A percentile compares a stretch with the other conserved stretches of the same genome.
Conservation (phyloP, 1,140 invertebrate species). For the Tetramorium simillimum region DNA sequence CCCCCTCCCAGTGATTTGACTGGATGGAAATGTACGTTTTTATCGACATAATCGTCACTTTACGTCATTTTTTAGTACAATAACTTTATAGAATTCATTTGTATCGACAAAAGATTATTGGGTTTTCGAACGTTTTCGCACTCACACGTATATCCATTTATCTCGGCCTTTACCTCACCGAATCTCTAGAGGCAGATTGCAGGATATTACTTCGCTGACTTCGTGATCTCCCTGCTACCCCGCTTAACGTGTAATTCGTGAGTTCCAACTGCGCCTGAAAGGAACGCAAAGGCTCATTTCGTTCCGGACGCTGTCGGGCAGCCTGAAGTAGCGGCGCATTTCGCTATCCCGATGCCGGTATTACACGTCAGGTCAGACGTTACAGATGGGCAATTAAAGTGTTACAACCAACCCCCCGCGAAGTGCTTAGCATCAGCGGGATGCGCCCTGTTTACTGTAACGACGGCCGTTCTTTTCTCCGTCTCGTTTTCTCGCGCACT, state of each 20-base stretch:
- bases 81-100: conserved; percentile 12
- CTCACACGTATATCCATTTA: conserved; percentile 41
- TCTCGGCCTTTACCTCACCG: conserved; percentile 24
- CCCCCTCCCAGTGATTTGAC: neutral
- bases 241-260: conserved; percentile 31
- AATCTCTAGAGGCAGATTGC: conserved; percentile 30
- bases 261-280: conserved; percentile 39
- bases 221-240: conserved; percentile 24
- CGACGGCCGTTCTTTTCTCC: neutral
- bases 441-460: conserved; percentile 31
- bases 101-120: conserved; percentile 20
- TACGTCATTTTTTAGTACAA: neutral
- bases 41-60: neutral
- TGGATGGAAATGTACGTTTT: neutral
- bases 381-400: conserved; percentile 60
- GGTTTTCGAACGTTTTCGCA: conserved; percentile 11
- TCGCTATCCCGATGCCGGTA: conserved; percentile 36
- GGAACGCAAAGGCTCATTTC: conserved; percentile 56
- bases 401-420: conserved; percentile 39
- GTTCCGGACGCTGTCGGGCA: conserved; percentile 42
- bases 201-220: conserved; percentile 58
- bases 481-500: neutral
- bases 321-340: conserved; percentile 47
- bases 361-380: conserved; percentile 50
- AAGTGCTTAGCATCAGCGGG: conserved; percentile 15